Base-by-base conservation (phyloP, 2,113 vertebrate genomes). In the Falcunculus frontatus region DNA sequence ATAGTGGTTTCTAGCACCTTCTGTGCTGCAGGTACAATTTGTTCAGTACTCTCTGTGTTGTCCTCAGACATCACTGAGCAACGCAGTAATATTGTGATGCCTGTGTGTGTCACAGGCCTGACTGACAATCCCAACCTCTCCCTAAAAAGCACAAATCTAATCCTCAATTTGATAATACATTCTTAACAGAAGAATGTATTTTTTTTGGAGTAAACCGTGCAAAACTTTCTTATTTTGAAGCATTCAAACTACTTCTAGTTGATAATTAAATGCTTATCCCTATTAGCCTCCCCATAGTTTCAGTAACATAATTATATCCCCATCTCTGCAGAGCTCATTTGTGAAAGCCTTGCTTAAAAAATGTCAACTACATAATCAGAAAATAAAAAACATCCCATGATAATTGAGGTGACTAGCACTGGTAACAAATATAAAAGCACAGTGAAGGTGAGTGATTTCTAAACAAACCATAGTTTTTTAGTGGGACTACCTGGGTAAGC, bases 211-310 rank as follows among this genome's bases (percentile, higher is more conserved):
- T 37, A 59, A 91, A 55, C 26, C 63, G 63, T 47, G 63, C 41
- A 82, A 87, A 91, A 86, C n/a, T 88, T 77, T 67, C 17, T 90
- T 88, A 79, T 69, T 85, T 87, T 67, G 59, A 90, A 85, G 50
- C 25, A 74, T 67, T 69, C 59, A 56, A 77, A 27, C 35, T 67
- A 53, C 50, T 87, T 80, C 30, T 59, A 59, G 67, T 77, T 96
- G 72, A 56, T 90, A 95, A 93, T 94, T 73, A 85, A 89, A 85
- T 90, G 50, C 63, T 80, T 85, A 82, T 76, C 63, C 63, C 68
- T 63, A 83, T 87, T 94, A 87, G 55, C 47, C 59, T 95, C 50
- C 78, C 50, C 30, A 62, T 37, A 80, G 72, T 65, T 94, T 80
- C 42, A 55, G 72, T 14, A 81, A 53, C 5, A 0, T 88, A 90